Evolutionary conservation across 2,888 invertebrate species (phyloP), one percentile per base, ranked within the genome.

Genomic region (Crematogaster levior): DNA sequence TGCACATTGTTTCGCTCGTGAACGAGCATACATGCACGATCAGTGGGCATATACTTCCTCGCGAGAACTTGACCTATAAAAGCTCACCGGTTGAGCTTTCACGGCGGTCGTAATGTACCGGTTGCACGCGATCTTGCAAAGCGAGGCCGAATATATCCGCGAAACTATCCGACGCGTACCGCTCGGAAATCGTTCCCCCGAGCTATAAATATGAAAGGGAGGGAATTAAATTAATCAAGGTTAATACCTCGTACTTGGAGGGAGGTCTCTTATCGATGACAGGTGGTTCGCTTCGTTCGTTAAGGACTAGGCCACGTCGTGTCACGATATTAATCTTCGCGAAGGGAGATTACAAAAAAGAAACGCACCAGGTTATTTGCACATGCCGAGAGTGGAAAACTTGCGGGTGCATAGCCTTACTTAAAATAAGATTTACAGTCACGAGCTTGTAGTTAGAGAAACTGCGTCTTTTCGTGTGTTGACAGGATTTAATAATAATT

Each of bases 1-100:
- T 60, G 46, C 77, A 30, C 61, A 34, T 10, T 10, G 37, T 53
- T 37, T 37, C 1, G n/a, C 27, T 40, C 12, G 40, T 27, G 56
- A 37, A 40, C 9, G 21, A 37, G 56, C 40, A 37, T 66, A 27
- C 43, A 27, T 34, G 43, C 46, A 43, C 18, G 43, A 43, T 30
- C 46, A 56, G 15, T 21, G 46, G 72, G 56, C 40, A 43, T 53
- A 18, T 27, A 51, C 70, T 82, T 83, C 74, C 81, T 70, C 83
- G 48, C 87, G 84, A 85, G 90, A 91, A 91, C 90, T 91, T 92
- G 92, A 92, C 92, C 92, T 90, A 92, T 89, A 92, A 92, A 92
- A 88, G 90, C 90, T 89, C 85, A 83, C 60, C 34, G 83, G 70
- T 77, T 81, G 85, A 89, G 87, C 90, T 90, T 91, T 85, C 86